Conservation (phyloP, 35 echinoderm and acorn worm genomes). For the Heliocidaris erythrogramma region DNA sequence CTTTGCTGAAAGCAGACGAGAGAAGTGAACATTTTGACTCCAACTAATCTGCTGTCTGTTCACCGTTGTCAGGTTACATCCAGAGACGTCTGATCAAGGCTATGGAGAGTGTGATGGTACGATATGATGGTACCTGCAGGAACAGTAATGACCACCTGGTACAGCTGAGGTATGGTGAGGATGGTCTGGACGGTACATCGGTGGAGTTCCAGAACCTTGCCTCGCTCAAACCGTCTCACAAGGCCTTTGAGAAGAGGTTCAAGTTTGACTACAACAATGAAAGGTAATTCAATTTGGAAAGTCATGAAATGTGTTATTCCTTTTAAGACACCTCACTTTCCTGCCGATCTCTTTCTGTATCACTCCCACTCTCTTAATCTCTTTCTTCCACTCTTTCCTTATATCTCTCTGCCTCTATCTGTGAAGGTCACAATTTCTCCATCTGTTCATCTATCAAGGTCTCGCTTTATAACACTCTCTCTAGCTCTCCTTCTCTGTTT, state of each 20-base stretch:
- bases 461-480: too few species aligned
- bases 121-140: constrained; percentile 92
- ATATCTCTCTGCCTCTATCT: too few species aligned
- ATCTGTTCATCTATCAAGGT: too few species aligned
- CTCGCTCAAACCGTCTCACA: constrained; percentile 91
- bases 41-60: neutral
- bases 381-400: too few species aligned
- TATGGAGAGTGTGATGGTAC: constrained; percentile 98
- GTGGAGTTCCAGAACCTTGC: constrained; percentile 90
- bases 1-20: too few species aligned
- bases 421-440: too few species aligned
- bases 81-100: constrained; percentile 98
- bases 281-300: constrained; percentile 46
- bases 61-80: constrained; percentile 79
- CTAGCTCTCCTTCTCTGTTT: too few species aligned
- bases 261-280: constrained; percentile 97
- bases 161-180: constrained; percentile 98
- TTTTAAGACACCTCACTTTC: too few species aligned
- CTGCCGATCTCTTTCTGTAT: too few species aligned
- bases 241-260: constrained; percentile 86
- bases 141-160: constrained; percentile 96
- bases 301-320: too few species aligned
- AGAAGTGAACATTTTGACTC: too few species aligned
- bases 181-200: constrained; percentile 83
- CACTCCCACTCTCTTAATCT: too few species aligned